Evolutionary conservation across 2,113 vertebrate species (phyloP).

Genomic region (Apteryx owenii): DNA sequence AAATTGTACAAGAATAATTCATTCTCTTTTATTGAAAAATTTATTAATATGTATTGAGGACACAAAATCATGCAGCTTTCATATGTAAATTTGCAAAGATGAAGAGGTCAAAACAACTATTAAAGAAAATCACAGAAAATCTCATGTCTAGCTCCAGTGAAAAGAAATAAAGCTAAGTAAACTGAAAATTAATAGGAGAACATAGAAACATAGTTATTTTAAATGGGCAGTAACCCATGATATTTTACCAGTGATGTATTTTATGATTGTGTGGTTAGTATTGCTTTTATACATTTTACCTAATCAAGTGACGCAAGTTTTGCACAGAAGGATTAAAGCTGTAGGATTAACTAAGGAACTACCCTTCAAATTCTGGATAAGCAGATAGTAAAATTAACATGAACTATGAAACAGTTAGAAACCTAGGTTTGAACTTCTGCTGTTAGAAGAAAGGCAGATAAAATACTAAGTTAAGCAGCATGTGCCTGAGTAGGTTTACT

Average conservation of each 20-base stretch:
- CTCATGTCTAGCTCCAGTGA: not conserved
- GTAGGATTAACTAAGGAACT: not conserved
- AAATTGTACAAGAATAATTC: not conserved
- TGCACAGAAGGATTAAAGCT: not conserved
- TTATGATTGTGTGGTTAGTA: not conserved
- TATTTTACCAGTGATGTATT: not conserved
- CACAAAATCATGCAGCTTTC: not conserved
- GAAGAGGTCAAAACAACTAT: not conserved
- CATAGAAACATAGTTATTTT: not conserved
- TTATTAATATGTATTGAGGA: not conserved
- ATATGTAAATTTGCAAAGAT: not conserved
- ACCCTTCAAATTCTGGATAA: not conserved
- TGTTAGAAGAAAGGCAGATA: not conserved
- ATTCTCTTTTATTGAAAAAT: not conserved
- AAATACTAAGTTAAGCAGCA: not conserved
- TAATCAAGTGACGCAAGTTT: not conserved
- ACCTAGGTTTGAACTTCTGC: not conserved
- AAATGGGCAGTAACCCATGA: not conserved
- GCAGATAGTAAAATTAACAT: not conserved
- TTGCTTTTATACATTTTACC: not conserved
- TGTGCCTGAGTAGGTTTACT: not conserved
- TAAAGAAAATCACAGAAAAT: not conserved
- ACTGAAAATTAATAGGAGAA: not conserved
- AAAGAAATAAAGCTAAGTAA: not conserved
- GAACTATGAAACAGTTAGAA: not conserved